Base-by-base conservation (phyloP, 1,140 invertebrate genomes). In the Campoletis sonorensis region DNA sequence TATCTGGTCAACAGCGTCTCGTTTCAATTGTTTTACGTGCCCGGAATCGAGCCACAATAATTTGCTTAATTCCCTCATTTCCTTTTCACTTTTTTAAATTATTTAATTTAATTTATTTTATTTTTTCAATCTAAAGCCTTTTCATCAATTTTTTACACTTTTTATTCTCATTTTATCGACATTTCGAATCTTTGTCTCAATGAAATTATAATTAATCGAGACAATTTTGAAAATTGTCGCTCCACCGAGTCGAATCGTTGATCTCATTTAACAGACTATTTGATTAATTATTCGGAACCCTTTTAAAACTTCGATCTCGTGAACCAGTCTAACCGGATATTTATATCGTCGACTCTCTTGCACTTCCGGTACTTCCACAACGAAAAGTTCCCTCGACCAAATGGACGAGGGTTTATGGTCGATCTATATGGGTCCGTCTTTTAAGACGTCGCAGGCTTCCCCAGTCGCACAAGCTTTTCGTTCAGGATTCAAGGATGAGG, bases 11-110 rank as follows among this genome's bases (percentile, higher is more conserved):
- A 58, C 54, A 13, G 54, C 21, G 54, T 58, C 16, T 21, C 54
- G 21, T 58, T 58, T 58, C 54, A 23, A 58, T 58, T 58, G 54
- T 58, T 58, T 58, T 58, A 58, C 54, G 54, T 58, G 54, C 21
- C 5, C 1, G 16, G 16, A 58, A 58, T 58, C 21, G 54, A 23
- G 21, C 18, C 18, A n/a, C 54, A n/a, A 58, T 58, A 18, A 58
- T 58, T n/a, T 13, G 54, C 54, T 45, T 45, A 45, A 45, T 45
- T 45, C 8, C 5, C 8, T 45, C 2, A 45, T 45, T 45, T 45
- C 5, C 3, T 10, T 5, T 45, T 45, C 5, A 11, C 0, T 45
- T 45, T 10, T 45, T 45, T 11, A 10, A 45, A 10, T 11, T 11
- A 45, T 45, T 45, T 45, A 45, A 45, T 45, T 45, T 33, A 4